Conservation (phyloP, 2,888 invertebrate genomes). For the Plagodis dolabraria region DNA sequence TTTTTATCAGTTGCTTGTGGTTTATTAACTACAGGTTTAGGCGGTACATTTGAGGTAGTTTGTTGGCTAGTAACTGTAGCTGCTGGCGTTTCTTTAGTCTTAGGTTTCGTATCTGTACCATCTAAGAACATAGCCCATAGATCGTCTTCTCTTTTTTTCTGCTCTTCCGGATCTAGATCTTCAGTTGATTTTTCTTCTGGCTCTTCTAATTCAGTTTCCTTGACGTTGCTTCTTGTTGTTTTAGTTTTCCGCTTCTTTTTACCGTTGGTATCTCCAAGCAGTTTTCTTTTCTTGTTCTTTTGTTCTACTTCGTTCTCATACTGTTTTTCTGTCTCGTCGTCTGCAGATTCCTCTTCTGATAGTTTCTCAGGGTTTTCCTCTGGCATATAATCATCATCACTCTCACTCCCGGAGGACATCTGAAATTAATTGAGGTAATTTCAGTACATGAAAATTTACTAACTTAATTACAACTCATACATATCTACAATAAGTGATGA, state of each 20-base stretch:
- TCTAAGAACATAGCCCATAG: slow-evolving; percentile 92
- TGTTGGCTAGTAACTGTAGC: slow-evolving; percentile 12
- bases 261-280: slow-evolving; percentile 44
- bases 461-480: no score
- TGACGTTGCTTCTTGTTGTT: slow-evolving; percentile 19
- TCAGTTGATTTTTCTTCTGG: slow-evolving; percentile 40
- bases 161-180: slow-evolving; percentile 82
- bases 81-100: slow-evolving; percentile 49
- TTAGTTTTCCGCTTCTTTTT: slow-evolving; percentile 61
- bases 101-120: slow-evolving; percentile 83
- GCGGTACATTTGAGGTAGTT: slow-evolving; percentile 13
- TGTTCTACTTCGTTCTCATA: slow-evolving; percentile 78
- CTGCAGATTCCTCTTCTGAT: slow-evolving; percentile 88
- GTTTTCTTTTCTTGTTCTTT: slow-evolving; percentile 68
- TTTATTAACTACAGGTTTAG: slow-evolving; percentile 19
- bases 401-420: slow-evolving; percentile 89
- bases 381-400: slow-evolving; percentile 92
- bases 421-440: slow-evolving; percentile 34
- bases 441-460: no score
- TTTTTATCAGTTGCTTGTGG: slow-evolving; percentile 20
- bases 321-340: slow-evolving; percentile 84
- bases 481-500: no score
- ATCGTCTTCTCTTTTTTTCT: slow-evolving; percentile 89
- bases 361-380: slow-evolving; percentile 84
- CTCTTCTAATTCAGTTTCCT: slow-evolving; percentile 52